A percentile compares a stretch with the other conserved stretches of the same genome.
Evolutionary conservation across 2,113 vertebrate species (phyloP).

Genomic region (Trichechus manatus): DNA sequence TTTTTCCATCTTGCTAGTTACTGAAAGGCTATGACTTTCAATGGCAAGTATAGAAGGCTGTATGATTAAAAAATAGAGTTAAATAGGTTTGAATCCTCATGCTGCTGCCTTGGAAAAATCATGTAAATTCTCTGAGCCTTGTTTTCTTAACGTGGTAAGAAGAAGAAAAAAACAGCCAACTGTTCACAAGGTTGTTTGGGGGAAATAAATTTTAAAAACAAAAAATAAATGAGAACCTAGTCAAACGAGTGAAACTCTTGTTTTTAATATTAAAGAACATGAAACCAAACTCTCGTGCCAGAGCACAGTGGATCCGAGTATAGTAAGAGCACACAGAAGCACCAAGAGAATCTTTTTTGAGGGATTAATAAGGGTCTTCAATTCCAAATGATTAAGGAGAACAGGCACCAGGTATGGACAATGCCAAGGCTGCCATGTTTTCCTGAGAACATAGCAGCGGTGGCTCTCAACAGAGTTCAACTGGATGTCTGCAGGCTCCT

Average conservation of each 20-base stretch:
- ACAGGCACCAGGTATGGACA: not conserved
- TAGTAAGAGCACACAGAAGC: not conserved
- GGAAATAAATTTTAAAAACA: not conserved
- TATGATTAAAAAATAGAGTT: conserved; percentile 4
- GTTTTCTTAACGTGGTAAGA: conserved; percentile 23
- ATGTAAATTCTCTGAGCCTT: not conserved
- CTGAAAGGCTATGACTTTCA: not conserved
- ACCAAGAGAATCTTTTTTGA: not conserved
- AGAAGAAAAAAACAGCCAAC: not conserved
- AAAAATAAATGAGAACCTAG: not conserved
- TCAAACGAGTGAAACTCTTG: not conserved
- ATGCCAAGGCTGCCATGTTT: not conserved
- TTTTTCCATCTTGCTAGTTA: conserved; percentile 19
- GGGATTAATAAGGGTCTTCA: not conserved
- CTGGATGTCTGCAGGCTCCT: too few relatives aligned
- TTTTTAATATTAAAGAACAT: conserved; percentile 46
- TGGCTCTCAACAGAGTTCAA: not conserved
- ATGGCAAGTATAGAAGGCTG: not conserved
- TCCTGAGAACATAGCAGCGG: not conserved
- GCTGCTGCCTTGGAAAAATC: not conserved
- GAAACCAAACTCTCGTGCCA: not conserved
- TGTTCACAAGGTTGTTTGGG: not conserved
- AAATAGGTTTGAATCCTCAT: not conserved
- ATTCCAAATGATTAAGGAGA: too few relatives aligned
- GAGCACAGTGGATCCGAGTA: not conserved